Evolutionary conservation across 1,140 invertebrate species (phyloP), one percentile per base, ranked within the genome.

Genomic region (Drosophila baimaii): DNA sequence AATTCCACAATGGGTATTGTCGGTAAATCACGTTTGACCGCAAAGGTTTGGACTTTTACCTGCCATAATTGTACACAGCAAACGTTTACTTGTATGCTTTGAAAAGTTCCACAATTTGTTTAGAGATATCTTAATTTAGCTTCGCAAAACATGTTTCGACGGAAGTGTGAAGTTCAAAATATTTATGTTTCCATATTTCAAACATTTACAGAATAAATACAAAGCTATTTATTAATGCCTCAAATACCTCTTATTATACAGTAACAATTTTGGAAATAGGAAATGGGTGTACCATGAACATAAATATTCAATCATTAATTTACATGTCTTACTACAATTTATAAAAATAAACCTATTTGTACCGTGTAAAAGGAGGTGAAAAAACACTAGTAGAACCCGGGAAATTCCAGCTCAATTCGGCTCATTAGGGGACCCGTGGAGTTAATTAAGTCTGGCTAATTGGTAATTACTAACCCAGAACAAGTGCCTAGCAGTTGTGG

Each of bases 381-480:
- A 35, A 15, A 19, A 31, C 23, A 7, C 19, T 21, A 21, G 17
- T 41, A 44, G 3, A 15, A 3, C 19, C 21, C 5, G n/a, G 21
- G n/a, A 49, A 64, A 51, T 73, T 44, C 21, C 51, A 56, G 63
- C 73, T 77, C 55, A 44, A 77, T 77, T 77, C 62, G 73, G 43
- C 74, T 77, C 63, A 43, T 61, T 76, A 56, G 35, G 56, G 58
- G 21, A 76, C 49, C 21, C 21, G 21, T 47, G 43, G 10, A 29
- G 17, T 63, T 61, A 69, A 76, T 68, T 61, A 77, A 58, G 41
- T 44, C 19, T 41, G 25, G 10, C 23, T 56, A 68, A 77, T 69
- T 69, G 27, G 46, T 54, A 54, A 54, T 43, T 68, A 77, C 63
- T 56, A 77, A 77, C 41, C 73, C 54, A 41, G 37, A 69, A 68